Base-by-base conservation (phyloP, 1,140 invertebrate genomes). In the Charaxes varanes region DNA sequence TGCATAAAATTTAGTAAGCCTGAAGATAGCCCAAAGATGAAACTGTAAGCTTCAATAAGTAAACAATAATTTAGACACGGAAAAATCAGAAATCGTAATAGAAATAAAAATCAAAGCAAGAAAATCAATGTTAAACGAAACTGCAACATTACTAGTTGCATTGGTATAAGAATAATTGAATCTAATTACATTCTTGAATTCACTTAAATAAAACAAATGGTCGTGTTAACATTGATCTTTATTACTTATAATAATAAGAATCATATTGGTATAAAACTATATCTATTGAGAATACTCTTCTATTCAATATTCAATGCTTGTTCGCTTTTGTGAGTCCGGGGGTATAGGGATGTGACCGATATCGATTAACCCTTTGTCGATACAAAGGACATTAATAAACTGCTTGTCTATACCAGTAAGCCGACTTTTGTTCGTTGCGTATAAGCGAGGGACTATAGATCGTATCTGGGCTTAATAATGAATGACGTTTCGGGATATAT, bases 371-470 rank as follows among this genome's bases (percentile, higher is more conserved):
- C n/a, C n/a, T n/a, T n/a, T n/a, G 14, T 43, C 41, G 32, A 35
- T n/a, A n/a, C 24, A 43, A 43, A 43, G 13, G 26, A 13, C 24
- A 43, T 43, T 35, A 35, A 30, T 43, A 30, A 30, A 35, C 27
- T 22, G 15, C 4, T n/a, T 36, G 26, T 43, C 32, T 23, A 30
- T 36, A 30, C 11, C 12, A 10, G 8, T 3, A 6, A 2, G 7
- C 8, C 7, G 16, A 21, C 37, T 31, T 38, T 17, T 31, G 28
- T 31, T 18, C 15, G n/a, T n/a, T 3, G 15, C 15, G 6, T 22
- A 19, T 22, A 18, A 40, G 41, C 17, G 18, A 36, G 4, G 41
- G 26, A 12, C 21, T 6, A 16, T 35, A n/a, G 23, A 23, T 35
- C 28, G 8, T 6, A 28, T 41, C 21, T 28, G 32, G 21, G 10